phyloP scores from a whole-genome alignment of 2,797 vertebrate genomes.

The Hipposideros larvatus region DNA sequence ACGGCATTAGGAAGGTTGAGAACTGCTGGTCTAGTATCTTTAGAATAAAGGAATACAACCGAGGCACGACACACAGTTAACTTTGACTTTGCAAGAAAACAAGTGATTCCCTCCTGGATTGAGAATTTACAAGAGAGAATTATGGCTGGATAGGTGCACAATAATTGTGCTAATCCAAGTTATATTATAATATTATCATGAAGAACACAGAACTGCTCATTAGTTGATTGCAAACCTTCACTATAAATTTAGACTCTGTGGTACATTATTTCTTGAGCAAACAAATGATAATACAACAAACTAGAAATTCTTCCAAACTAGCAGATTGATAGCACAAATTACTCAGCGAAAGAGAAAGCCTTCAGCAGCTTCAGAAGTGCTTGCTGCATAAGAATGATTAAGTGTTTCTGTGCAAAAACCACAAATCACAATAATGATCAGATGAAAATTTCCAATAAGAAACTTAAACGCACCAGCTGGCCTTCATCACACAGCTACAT shows the following conservation, averaged over 20 bases:
- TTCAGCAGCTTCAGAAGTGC: slow-evolving; percentile 84
- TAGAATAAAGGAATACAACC: not conserved
- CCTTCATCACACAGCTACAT: slow-evolving; percentile 77
- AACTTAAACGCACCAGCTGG: slow-evolving; percentile 87
- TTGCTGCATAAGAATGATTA: slow-evolving; percentile 86
- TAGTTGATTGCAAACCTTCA: slow-evolving; percentile 81
- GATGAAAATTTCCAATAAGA: slow-evolving; percentile 87
- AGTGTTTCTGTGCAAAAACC: slow-evolving; percentile 85
- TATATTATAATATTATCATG: slow-evolving; percentile 71
- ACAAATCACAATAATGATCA: slow-evolving; percentile 89
- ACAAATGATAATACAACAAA: slow-evolving; percentile 83
- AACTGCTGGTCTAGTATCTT: not conserved
- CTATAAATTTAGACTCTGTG: slow-evolving; percentile 82
- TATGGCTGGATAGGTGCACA: slow-evolving; percentile 53
- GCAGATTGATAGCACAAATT: slow-evolving; percentile 86
- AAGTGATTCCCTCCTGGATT: not conserved
- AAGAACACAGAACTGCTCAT: slow-evolving; percentile 71
- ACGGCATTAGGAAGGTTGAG: too few relatives aligned
- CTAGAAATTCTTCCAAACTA: slow-evolving; percentile 84
- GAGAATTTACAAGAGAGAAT: not conserved
- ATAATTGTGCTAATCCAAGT: slow-evolving; percentile 80
- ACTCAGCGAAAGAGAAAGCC: slow-evolving; percentile 86
- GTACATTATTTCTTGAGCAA: slow-evolving; percentile 84
- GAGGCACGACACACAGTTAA: not conserved
- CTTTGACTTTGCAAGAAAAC: not conserved